These are phyloP conservation scores for Stigmatopora nigra DNA, from an alignment of 2,113 vertebrate species.

Conservation along the genomic window DNA sequence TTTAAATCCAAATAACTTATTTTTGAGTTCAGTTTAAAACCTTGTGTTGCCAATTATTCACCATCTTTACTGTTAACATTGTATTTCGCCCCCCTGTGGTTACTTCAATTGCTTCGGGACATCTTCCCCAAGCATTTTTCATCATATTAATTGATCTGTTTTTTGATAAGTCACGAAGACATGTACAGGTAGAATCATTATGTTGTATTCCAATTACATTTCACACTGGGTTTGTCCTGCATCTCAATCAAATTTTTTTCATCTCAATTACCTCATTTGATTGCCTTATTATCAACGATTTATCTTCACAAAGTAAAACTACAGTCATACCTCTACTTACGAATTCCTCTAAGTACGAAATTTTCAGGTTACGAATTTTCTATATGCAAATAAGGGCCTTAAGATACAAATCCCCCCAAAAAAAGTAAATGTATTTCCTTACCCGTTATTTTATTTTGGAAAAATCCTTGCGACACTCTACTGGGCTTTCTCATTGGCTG, in stretches of 20 bases:
- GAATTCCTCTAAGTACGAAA: no score
- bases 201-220: conserved; percentile 11
- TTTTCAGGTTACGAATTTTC: no score
- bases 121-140: conserved; percentile 11
- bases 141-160: conserved; percentile 8
- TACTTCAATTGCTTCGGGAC: background rate
- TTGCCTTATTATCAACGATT: conserved; percentile 28
- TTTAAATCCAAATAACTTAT: no score
- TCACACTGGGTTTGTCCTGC: background rate
- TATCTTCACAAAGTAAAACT: no score
- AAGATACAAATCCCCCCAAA: no score
- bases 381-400: no score
- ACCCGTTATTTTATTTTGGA: no score
- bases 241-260: conserved; percentile 9
- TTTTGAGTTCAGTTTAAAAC: background rate
- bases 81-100: background rate
- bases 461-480: no score
- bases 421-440: no score
- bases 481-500: no score
- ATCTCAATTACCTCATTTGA: conserved; percentile 32
- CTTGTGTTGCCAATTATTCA: conserved; percentile 3
- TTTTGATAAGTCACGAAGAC: background rate
- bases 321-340: no score
- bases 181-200: background rate
- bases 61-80: no score